Conservation (phyloP, 2,113 vertebrate species). For the Strigops habroptila region DNA sequence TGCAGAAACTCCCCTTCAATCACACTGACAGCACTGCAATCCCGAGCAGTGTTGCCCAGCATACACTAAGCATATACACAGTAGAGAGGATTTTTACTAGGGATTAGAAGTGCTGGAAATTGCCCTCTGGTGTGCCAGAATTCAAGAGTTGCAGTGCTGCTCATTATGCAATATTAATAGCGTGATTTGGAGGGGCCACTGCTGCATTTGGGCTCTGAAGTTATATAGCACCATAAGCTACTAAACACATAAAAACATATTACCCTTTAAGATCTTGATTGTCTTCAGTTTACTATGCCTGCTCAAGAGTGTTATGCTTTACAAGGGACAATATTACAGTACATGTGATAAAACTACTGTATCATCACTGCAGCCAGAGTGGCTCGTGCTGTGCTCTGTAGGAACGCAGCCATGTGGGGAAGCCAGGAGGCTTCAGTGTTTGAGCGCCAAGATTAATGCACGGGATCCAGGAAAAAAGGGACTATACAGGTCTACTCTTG, state of each 20-base stretch:
- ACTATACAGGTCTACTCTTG: not conserved
- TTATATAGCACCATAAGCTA: not conserved
- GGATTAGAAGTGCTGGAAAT: not conserved
- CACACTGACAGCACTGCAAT: not conserved
- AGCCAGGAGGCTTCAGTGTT: not conserved
- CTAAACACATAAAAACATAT: conserved; percentile 4
- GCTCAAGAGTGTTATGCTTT: not conserved
- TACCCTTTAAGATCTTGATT: not conserved
- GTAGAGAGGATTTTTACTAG: not conserved
- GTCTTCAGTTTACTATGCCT: conserved; percentile 23
- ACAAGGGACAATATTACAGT: not conserved
- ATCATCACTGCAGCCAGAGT: not conserved
- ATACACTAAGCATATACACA: not conserved
- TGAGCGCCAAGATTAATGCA: not conserved
- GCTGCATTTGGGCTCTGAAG: not conserved
- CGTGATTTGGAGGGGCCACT: not conserved
- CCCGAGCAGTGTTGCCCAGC: not conserved
- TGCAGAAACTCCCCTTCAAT: not conserved
- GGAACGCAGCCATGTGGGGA: accelerated
- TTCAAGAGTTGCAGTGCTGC: not conserved
- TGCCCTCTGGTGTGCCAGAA: not conserved
- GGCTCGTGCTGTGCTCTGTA: accelerated
- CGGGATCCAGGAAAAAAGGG: not conserved
- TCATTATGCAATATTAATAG: not conserved
- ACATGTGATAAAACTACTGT: not conserved